Percentiles rank a stretch among this genome's conserved stretches.
phyloP scores from a whole-genome alignment of 2,113 vertebrate genomes.

The Channa maculata region DNA sequence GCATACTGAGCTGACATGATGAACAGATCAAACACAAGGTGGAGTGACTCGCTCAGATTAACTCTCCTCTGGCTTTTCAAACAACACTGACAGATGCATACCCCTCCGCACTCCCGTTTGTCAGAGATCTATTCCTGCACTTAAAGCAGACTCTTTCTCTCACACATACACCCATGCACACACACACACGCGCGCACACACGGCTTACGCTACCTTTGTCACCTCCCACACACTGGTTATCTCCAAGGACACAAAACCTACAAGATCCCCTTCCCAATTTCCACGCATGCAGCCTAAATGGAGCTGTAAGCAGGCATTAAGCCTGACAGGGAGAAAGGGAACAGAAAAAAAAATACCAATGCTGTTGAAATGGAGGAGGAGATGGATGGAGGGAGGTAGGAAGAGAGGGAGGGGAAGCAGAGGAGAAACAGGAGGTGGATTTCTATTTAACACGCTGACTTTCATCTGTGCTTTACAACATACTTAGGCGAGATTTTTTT shows the following conservation, averaged over 20 bases:
- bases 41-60: constrained; percentile 76
- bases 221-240: constrained; percentile 83
- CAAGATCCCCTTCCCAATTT: constrained; percentile 80
- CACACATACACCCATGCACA: constrained; percentile 28
- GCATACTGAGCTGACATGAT: constrained; percentile 31
- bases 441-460: constrained; percentile 73
- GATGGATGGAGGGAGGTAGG: constrained; percentile 52
- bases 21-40: constrained; percentile 65
- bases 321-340: constrained; percentile 71
- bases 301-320: constrained; percentile 80
- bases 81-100: constrained; percentile 72
- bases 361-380: constrained; percentile 59
- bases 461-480: constrained; percentile 76
- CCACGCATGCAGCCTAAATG: constrained; percentile 79
- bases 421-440: constrained; percentile 64
- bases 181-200: constrained; percentile 29
- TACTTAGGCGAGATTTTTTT: constrained; percentile 61
- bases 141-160: constrained; percentile 66
- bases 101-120: constrained; percentile 75
- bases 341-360: constrained; percentile 57
- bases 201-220: constrained; percentile 81
- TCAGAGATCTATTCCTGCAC: constrained; percentile 80
- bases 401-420: constrained; percentile 48
- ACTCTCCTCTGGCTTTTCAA: constrained; percentile 73
- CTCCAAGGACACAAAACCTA: constrained; percentile 82